A percentile compares a stretch with the other conserved stretches of the same genome.
Conservation (phyloP, 2,113 vertebrate species). For the Meriones unguiculatus region DNA sequence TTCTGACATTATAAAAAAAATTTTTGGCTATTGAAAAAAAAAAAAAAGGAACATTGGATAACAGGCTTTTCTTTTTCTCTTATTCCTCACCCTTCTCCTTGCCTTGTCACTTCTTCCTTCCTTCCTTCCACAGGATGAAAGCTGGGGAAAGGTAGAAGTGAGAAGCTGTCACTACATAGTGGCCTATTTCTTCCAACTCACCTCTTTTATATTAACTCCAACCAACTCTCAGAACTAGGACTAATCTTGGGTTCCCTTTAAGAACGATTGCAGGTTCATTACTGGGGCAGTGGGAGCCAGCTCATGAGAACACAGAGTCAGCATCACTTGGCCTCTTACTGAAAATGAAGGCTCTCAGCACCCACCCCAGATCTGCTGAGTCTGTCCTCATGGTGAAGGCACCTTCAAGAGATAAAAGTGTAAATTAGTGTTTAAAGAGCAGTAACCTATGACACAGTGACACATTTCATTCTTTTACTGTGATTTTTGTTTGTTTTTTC, state of each 20-base stretch:
- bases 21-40: no score
- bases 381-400: not conserved
- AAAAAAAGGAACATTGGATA: not conserved
- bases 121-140: not conserved
- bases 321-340: not conserved
- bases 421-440: conserved; percentile 6
- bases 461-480: not conserved
- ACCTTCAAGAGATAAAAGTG: not conserved
- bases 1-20: no score
- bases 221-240: conserved; percentile 4
- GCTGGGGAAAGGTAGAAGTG: not conserved
- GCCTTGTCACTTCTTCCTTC: not conserved
- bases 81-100: not conserved
- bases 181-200: not conserved
- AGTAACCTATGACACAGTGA: not conserved
- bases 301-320: not conserved
- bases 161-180: not conserved
- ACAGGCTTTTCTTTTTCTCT: not conserved
- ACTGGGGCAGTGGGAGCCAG: not conserved
- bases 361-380: not conserved
- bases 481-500: not conserved
- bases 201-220: conserved; percentile 41
- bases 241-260: not conserved
- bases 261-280: not conserved
- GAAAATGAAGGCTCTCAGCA: not conserved